A percentile compares a stretch with the other conserved stretches of the same genome.
phyloP scores from a whole-genome alignment of 2,888 invertebrate genomes.

The Labia minor region DNA sequence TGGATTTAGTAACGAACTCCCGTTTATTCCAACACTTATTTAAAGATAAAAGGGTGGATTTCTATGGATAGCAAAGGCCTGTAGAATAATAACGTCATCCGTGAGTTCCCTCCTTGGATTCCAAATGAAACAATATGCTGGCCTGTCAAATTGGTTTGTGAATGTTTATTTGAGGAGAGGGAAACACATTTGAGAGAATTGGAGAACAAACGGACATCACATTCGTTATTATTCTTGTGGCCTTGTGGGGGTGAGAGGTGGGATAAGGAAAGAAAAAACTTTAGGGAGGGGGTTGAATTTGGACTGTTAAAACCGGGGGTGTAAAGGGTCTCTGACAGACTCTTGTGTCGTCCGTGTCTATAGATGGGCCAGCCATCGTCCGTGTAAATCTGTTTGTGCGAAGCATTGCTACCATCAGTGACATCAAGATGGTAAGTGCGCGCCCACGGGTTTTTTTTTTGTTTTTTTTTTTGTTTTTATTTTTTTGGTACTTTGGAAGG shows the following conservation, averaged over 20 bases:
- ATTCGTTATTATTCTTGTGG: neutral
- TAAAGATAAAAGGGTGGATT: neutral
- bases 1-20: neutral
- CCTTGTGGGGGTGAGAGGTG: neutral
- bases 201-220: neutral
- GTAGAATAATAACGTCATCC: neutral
- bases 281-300: neutral
- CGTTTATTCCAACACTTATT: neutral
- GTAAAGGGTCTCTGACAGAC: neutral
- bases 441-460: slow-evolving; percentile 26
- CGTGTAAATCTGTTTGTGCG: slow-evolving; percentile 96
- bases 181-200: no score
- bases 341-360: slow-evolving; percentile 29
- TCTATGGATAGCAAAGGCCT: neutral
- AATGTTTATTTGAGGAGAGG: neutral
- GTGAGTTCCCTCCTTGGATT: neutral
- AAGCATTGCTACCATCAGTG: slow-evolving; percentile 96
- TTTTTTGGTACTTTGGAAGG: slow-evolving; percentile 15
- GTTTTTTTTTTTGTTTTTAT: neutral
- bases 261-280: neutral
- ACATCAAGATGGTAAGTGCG: slow-evolving; percentile 96
- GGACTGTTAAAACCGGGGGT: neutral
- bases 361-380: slow-evolving; percentile 93
- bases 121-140: neutral
- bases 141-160: neutral